Base-by-base conservation (phyloP, 2,797 vertebrate genomes). In the Pagetopsis macropterus region DNA sequence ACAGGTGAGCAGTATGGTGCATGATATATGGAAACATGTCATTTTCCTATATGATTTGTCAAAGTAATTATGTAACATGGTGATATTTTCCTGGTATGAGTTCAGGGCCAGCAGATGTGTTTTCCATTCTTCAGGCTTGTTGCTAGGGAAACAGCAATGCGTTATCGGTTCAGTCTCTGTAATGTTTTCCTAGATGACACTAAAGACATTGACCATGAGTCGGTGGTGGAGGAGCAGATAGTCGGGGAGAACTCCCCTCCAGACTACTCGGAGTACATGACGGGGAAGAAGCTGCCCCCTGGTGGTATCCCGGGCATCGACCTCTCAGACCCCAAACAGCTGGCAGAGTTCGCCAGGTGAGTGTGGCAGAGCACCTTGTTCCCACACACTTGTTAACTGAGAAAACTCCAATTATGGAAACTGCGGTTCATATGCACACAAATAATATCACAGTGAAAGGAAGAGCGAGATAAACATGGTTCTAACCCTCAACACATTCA, bases 231-330 rank as follows among this genome's bases (percentile, higher is more conserved):
- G 73, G 98, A 99, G 58, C 97, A 99, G 92, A 97, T 99, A 81
- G 96, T 98, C 45, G 97, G 97, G 71, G 97, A 99, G 88, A 98
- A 98, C 91, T 98, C 97, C 12, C 96, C 97, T 64, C 98, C 97
- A 3, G 98, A 99, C 91, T 99, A 99, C 84, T 98, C 98, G 0
- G 98, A 99, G 82, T 99, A 99, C 89, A 98, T 99, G 97, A 99
- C 97, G 2, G 97, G 98, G 79, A 99, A 99, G 95, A 99, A 99
- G 84, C 95, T 99, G 79, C 97, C 98, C 76, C 97, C 98, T 56
- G 98, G 97, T 75, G 98, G 98, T 52, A 99, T 99, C 84, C 98
- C 97, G 1, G 97, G 98, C 55, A 98, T 99, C 85, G 97, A 99
- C 92, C 96, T 99, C 57, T 99, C 98, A 0, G 98, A 99, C 82